Evolutionary conservation across 2,113 vertebrate genomes (phyloP).

Genomic region (Balaeniceps rex): DNA sequence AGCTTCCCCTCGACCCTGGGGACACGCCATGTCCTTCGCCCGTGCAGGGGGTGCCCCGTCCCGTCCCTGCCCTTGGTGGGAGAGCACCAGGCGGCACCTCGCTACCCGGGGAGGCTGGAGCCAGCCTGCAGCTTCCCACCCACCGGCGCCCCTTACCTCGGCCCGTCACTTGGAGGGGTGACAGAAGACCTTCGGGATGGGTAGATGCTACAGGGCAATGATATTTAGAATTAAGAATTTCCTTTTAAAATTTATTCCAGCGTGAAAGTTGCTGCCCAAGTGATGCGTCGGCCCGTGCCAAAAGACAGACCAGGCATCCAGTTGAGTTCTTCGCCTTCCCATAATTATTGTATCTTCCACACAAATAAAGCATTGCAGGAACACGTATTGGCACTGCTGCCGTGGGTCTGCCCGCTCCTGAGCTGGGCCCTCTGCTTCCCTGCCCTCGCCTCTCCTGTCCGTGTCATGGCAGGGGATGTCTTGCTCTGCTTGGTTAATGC

Average conservation of each 20-base stretch:
- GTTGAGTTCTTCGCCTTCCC: fast-evolving
- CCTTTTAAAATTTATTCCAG: not conserved
- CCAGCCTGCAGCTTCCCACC: not conserved
- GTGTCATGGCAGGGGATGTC: fast-evolving
- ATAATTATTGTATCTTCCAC: not conserved
- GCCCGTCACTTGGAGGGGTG: fast-evolving
- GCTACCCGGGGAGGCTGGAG: not conserved
- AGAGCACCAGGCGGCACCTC: not conserved
- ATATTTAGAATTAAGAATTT: not conserved
- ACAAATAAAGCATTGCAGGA: not conserved
- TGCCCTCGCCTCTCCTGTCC: not conserved
- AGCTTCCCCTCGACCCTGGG: not conserved
- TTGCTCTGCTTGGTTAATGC: not conserved
- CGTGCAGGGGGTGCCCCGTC: not conserved
- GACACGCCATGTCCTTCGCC: not conserved
- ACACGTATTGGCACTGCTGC: fast-evolving
- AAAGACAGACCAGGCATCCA: not conserved
- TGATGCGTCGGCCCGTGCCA: fast-evolving
- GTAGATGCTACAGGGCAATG: not conserved
- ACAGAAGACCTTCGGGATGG: not conserved
- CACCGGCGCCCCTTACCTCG: fast-evolving
- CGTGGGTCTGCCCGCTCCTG: fast-evolving
- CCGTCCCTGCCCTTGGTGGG: too few species aligned
- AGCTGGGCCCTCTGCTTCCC: not conserved
- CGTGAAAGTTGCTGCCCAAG: not conserved